phyloP scores from a whole-genome alignment of 1,140 invertebrate genomes.

The Pseudomyrmex gracilis region DNA sequence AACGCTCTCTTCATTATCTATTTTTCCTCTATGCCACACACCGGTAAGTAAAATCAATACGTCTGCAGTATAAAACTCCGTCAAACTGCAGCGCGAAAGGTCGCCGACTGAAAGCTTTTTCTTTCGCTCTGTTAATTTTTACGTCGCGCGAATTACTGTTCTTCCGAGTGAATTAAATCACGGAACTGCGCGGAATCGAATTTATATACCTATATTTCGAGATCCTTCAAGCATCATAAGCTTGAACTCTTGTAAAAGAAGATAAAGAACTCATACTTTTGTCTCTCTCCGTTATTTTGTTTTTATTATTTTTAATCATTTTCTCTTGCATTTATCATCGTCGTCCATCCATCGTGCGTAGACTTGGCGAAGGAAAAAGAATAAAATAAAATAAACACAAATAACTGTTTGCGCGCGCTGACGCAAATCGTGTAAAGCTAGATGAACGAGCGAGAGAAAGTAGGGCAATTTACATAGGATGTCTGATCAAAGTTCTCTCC shows the following conservation, averaged over 20 bases:
- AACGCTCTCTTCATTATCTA: constrained; percentile 49
- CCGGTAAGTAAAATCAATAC: constrained; percentile 55
- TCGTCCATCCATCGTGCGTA: not conserved
- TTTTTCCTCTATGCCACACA: constrained; percentile 12
- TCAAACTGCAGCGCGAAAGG: constrained; percentile 6
- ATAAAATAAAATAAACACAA: constrained; percentile 33
- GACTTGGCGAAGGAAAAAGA: constrained; percentile 24
- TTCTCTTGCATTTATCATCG: constrained; percentile 6
- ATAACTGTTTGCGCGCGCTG: not conserved
- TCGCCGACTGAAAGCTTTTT: constrained; percentile 21
- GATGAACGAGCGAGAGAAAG: constrained; percentile 40
- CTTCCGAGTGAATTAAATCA: constrained; percentile 9
- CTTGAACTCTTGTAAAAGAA: not conserved
- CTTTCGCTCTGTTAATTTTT: constrained; percentile 56
- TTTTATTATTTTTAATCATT: not conserved
- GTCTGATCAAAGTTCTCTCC: constrained; percentile 47
- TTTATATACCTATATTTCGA: not conserved
- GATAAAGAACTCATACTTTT: not conserved
- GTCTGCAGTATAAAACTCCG: constrained; percentile 24
- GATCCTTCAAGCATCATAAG: not conserved
- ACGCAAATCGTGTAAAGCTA: constrained; percentile 34
- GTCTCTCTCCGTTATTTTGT: too few relatives aligned
- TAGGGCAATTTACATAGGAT: constrained; percentile 54
- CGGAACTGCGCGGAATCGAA: constrained; percentile 5
- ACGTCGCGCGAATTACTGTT: constrained; percentile 16